These are phyloP conservation scores for Hydractinia symbiolongicarpus DNA, from an alignment of 30 jellyfish, hydroid and myxozoan genomes.

Conservation along the genomic window DNA sequence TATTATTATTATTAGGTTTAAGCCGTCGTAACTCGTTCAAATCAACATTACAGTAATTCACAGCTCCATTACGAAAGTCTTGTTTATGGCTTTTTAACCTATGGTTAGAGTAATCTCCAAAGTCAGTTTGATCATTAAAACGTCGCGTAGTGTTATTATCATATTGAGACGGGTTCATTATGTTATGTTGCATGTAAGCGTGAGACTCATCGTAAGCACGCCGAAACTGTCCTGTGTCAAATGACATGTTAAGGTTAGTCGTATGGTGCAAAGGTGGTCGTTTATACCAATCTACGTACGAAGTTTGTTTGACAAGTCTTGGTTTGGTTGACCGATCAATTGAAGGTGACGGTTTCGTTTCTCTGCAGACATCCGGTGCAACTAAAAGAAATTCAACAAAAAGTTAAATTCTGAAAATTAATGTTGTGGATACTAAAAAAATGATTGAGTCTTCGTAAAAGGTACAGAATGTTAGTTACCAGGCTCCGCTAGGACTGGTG, in stretches of 20 bases:
- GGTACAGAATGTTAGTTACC: too few relatives aligned
- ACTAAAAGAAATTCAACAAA: background rate
- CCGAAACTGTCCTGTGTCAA: background rate
- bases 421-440: too few relatives aligned
- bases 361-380: conserved; percentile 21
- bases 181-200: conserved; percentile 8
- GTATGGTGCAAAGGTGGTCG: background rate
- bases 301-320: background rate
- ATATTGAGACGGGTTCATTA: background rate
- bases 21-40: background rate
- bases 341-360: conserved; percentile 15
- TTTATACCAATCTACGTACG: background rate
- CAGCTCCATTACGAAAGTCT: background rate
- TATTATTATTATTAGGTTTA: background rate
- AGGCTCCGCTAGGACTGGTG: too few relatives aligned
- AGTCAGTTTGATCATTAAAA: background rate
- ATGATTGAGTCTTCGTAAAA: too few relatives aligned
- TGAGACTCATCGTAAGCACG: background rate
- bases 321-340: conserved; percentile 21
- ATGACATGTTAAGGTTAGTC: background rate
- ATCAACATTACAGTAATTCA: background rate
- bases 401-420: too few relatives aligned
- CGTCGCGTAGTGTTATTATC: background rate
- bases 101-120: background rate
- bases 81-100: background rate